Base-by-base conservation (phyloP, 2,797 vertebrate species). In the Galagoides demidoff region DNA sequence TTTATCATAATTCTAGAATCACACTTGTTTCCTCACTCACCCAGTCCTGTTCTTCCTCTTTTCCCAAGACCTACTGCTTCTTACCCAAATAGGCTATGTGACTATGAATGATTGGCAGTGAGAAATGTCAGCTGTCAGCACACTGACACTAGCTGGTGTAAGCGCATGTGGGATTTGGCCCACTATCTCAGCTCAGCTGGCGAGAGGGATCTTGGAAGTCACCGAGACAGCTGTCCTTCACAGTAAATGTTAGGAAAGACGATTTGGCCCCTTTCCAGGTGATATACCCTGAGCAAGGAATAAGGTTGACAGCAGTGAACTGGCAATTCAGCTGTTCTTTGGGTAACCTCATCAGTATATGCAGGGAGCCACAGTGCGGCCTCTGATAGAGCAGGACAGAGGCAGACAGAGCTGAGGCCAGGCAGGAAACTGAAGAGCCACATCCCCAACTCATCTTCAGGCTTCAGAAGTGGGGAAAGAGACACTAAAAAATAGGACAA, bases 281-380 rank as follows among this genome's bases (percentile, higher is more conserved):
- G 23, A 1, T 57, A 68, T 71, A 5, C 9, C 66, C 63, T 39
- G 29, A 95, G 49, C 45, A 71, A 77, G 45, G 64, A 93, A 73
- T 12, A 85, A 73, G 17, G 5, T 45, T 85, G 71, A 66, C 71
- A 95, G 76, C 93, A 92, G 79, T 81, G 78, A 86, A 83, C 49
- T 52, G 19, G 19, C 31, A 91, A 85, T 94, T 94, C 45, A 39
- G 19, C 77, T 89, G 23, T 79, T 81, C 63, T 85, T 86, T 77
- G 31, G 37, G 29, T 63, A 68, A 94, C 73, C 57, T 68, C 70
- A 89, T 88, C 77, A 88, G 71, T 71, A 43, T 37, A 52, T 25
- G 45, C 13, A 94, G 57, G 43, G 34, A 94, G 5, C 17, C 82
- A 94, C 29, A 71, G 37, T 52, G 34, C 31, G 11, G 34, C 27